These are phyloP conservation scores for Gastracanthus pulcherrimus DNA, from an alignment of 2,888 invertebrate species.

Conservation along the genomic window DNA sequence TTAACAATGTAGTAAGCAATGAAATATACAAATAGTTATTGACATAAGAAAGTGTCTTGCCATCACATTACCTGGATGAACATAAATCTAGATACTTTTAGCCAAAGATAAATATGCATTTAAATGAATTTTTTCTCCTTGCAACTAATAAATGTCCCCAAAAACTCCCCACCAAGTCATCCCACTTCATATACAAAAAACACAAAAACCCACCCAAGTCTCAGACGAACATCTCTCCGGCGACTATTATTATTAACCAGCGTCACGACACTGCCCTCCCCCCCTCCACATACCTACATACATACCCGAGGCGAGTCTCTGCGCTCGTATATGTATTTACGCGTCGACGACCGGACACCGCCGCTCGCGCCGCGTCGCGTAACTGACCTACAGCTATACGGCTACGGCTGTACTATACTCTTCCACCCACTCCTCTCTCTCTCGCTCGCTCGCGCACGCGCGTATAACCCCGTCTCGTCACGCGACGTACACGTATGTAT, in stretches of 20 bases:
- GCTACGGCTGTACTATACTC: no score
- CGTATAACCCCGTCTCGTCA: background rate
- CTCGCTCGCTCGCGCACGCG: conserved; percentile 18
- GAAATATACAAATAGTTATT: no score
- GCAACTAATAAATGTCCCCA: no score
- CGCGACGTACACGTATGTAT: background rate
- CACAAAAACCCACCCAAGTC: background rate
- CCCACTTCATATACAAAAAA: background rate
- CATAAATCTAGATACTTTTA: no score
- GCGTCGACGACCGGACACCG: background rate
- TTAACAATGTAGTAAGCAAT: no score
- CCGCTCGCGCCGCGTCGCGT: background rate
- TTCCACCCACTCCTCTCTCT: background rate
- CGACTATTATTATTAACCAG: conserved; percentile 3
- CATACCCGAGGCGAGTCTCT: background rate
- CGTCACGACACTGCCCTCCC: background rate
- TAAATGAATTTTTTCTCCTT: no score
- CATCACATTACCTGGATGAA: no score
- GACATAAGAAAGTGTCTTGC: no score
- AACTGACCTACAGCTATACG: conserved; percentile 58
- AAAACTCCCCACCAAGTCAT: background rate
- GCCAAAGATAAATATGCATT: no score
- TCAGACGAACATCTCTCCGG: background rate
- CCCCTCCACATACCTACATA: background rate
- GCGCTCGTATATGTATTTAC: background rate